Evolutionary conservation across 37 sponge, comb jelly and placozoan species (phyloP), one percentile per base, ranked within the genome.

Genomic region (Petrosia ficiformis): DNA sequence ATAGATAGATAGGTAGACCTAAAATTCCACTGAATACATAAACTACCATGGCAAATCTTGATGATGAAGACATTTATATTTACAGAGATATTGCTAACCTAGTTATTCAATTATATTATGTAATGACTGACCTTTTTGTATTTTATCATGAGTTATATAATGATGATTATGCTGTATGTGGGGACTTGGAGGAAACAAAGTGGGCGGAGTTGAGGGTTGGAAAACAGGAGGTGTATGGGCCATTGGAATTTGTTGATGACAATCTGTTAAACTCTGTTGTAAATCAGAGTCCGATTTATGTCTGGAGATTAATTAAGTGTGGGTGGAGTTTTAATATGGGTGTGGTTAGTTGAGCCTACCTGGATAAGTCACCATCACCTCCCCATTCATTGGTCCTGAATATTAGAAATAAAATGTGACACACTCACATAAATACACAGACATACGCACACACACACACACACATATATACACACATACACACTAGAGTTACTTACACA

Each of bases 211-310:
- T 8, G 14, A 14, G 54, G 14, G 14, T 8, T 8, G 54, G 54
- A 14, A 19, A 19, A 14, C 54, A 8, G 8, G 54, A 48, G 54
- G 54, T 14, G 14, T 19, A 8, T 19, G 54, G 14, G 54, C 8
- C 8, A 48, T 8, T 8, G 14, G 54, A 48, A 48, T 8, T 48
- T 19, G 54, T 48, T 19, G 54, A n/a, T n/a, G n/a, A n/a, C n/a
- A n/a, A n/a, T n/a, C n/a, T n/a, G n/a, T n/a, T n/a, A 91, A 65
- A 64, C 87, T 91, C 83, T 86, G 87, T 35, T 82, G 87, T 14
- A 91, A 67, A 75, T 91, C 87, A 48, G 92, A 86, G 77, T 91
- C 92, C 1, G 92, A 91, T 39, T 91, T 91, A 65, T 91, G 92
- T 44, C 92, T 91, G 60, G 0, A 39, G 1, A 21, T 4, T 48